Evolutionary conservation across 2,888 invertebrate species (phyloP).

Genomic region (Scaptomyza cyrtandrae): DNA sequence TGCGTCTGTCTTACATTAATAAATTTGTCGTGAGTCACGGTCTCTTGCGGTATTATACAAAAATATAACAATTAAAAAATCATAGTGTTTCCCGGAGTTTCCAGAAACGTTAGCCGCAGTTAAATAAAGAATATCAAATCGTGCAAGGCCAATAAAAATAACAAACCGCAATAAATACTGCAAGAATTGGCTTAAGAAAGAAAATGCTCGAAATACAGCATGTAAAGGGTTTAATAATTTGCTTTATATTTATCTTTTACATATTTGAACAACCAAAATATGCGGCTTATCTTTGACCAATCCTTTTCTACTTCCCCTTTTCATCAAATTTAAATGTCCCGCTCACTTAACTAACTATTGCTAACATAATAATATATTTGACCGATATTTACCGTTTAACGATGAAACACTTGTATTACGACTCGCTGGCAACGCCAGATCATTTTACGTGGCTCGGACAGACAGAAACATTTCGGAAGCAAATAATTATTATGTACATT

Average conservation of each 20-base stretch:
- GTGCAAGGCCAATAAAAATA: conserved; percentile 13
- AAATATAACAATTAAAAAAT: too few species aligned
- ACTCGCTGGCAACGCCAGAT: conserved; percentile 35
- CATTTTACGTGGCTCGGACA: conserved; percentile 55
- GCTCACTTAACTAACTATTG: conserved; percentile 15
- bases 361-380: background rate
- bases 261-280: background rate
- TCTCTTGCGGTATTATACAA: background rate
- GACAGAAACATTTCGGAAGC: conserved; percentile 41
- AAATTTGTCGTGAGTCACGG: conserved; percentile 33
- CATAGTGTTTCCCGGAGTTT: conserved; percentile 24
- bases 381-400: conserved; percentile 24
- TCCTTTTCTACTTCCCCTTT: conserved; percentile 39
- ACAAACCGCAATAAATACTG: conserved; percentile 1
- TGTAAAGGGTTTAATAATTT: background rate
- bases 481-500: conserved; percentile 46
- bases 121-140: conserved; percentile 29
- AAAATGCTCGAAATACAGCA: too few species aligned
- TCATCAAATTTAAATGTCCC: conserved; percentile 21
- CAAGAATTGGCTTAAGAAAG: too few species aligned
- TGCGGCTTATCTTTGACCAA: background rate
- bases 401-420: conserved; percentile 26
- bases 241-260: background rate
- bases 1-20: background rate
- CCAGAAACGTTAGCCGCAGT: conserved; percentile 13